A percentile compares a stretch with the other conserved stretches of the same genome.
phyloP scores from a whole-genome alignment of 2,888 invertebrate genomes.

The Epinotia ramella region DNA sequence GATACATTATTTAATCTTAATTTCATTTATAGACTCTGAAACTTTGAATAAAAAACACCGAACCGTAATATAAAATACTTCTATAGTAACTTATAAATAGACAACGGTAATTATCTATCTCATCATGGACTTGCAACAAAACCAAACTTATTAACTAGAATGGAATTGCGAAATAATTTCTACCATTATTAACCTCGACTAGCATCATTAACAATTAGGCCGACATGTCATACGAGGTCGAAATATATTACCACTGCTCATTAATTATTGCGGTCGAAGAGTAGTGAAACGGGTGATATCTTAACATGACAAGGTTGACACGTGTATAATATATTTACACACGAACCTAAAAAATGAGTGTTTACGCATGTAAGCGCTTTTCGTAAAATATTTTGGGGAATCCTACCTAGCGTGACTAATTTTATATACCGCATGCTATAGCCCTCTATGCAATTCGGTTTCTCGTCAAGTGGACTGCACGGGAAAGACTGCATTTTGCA shows the following conservation, averaged over 20 bases:
- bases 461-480: no score
- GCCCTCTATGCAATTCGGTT: no score
- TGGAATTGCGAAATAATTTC: conserved; percentile 20
- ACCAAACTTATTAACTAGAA: conserved; percentile 7
- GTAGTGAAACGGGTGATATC: conserved; percentile 27
- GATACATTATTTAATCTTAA: no score
- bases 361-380: neutral
- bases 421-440: neutral
- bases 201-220: conserved; percentile 40
- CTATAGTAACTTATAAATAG: neutral
- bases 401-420: neutral
- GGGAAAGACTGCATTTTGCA: no score
- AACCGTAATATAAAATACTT: no score
- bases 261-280: conserved; percentile 26
- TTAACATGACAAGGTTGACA: conserved; percentile 31
- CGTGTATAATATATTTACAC: conserved; percentile 8
- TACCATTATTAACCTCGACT: conserved; percentile 27
- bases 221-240: conserved; percentile 38
- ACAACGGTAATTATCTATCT: neutral
- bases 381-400: neutral
- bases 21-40: no score
- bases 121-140: neutral
- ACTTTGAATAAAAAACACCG: no score
- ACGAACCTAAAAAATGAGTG: conserved; percentile 8
- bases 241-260: conserved; percentile 31